These are phyloP conservation scores for Cryptophagus acutangulus DNA, from an alignment of 2,888 invertebrate genomes.

Conservation along the genomic window DNA sequence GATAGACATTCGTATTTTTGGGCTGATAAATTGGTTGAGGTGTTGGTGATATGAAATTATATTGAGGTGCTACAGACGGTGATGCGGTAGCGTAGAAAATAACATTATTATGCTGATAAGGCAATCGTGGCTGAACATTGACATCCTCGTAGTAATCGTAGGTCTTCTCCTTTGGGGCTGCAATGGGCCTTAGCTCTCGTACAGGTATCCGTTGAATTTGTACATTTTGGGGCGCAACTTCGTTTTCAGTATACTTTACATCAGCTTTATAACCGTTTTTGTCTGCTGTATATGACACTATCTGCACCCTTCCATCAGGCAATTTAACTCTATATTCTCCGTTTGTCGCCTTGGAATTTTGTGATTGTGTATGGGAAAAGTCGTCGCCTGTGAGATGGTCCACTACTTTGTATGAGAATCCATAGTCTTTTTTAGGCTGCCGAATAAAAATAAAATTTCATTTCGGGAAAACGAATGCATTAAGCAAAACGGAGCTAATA, in stretches of 20 bases:
- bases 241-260: slow-evolving; percentile 52
- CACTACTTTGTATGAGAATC: slow-evolving; percentile 61
- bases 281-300: slow-evolving; percentile 56
- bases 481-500: too few species aligned
- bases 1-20: slow-evolving; percentile 13
- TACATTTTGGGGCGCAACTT: slow-evolving; percentile 13
- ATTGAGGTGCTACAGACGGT: slow-evolving; percentile 11
- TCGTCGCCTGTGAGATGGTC: slow-evolving; percentile 61
- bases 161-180: slow-evolving; percentile 8
- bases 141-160: slow-evolving; percentile 20
- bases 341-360: slow-evolving; percentile 58
- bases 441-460: too few species aligned
- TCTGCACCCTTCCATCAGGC: slow-evolving; percentile 61
- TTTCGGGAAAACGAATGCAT: too few species aligned
- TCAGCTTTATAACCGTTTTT: slow-evolving; percentile 64
- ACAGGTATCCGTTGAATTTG: slow-evolving; percentile 20
- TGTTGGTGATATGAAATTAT: slow-evolving; percentile 2
- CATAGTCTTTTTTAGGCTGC: slow-evolving; percentile 51
- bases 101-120: slow-evolving; percentile 9
- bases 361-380: slow-evolving; percentile 62
- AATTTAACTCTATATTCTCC: slow-evolving; percentile 65
- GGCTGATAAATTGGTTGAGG: background rate
- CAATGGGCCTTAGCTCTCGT: slow-evolving; percentile 16
- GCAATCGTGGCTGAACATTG: slow-evolving; percentile 8
- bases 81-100: slow-evolving; percentile 9